Evolutionary conservation across 2,888 invertebrate species (phyloP).

Genomic region (Drosophila setosimentum): DNA sequence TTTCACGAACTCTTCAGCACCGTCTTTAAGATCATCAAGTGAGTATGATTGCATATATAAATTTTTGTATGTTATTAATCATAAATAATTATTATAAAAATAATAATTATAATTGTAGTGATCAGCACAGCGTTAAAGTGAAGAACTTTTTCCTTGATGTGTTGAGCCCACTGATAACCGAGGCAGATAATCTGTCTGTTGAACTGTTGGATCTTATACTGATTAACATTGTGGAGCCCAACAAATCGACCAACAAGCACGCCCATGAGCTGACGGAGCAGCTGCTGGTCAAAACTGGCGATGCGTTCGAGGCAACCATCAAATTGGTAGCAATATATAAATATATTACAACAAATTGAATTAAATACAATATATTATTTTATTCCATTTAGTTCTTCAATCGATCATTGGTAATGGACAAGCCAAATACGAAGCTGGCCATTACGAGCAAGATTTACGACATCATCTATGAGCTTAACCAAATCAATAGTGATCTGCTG

Average conservation of each 20-base stretch:
- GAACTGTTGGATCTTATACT: conserved; percentile 97
- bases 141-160: conserved; percentile 99
- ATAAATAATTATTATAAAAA: not conserved
- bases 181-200: conserved; percentile 97
- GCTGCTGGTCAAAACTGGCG: conserved; percentile 95
- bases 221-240: conserved; percentile 97
- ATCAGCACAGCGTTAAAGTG: conserved; percentile 97
- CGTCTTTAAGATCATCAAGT: conserved; percentile 98
- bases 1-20: conserved; percentile 96
- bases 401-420: conserved; percentile 96
- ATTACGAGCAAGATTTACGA: conserved; percentile 96
- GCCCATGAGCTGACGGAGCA: conserved; percentile 96
- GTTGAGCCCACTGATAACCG: conserved; percentile 96
- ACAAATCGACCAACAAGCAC: conserved; percentile 94
- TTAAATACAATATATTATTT: not conserved
- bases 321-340: conserved; percentile 89
- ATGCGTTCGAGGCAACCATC: conserved; percentile 96
- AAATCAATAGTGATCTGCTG: conserved; percentile 95
- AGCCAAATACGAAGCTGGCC: conserved; percentile 92
- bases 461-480: conserved; percentile 97
- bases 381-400: conserved; percentile 93
- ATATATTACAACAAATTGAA: too few relatives aligned
- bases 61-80: not conserved
- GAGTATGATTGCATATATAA: conserved; percentile 82
- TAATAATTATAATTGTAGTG: conserved; percentile 86